Conservation (phyloP, 2,113 vertebrate species). For the Strix aluco region DNA sequence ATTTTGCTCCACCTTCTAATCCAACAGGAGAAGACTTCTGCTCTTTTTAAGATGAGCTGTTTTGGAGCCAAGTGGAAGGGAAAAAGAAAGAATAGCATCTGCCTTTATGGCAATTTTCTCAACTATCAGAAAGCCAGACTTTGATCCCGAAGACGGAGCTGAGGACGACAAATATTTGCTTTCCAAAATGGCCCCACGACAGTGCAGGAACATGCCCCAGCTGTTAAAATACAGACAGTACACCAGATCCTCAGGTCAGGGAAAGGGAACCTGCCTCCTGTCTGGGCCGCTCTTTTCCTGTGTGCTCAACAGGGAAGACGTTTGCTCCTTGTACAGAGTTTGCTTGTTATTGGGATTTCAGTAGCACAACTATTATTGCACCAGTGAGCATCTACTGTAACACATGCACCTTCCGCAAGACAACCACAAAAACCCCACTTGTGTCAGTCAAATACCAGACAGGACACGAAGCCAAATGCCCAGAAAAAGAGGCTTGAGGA, state of each 20-base stretch:
- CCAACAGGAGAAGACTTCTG: background rate
- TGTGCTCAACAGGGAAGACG: background rate
- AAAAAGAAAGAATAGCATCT: background rate
- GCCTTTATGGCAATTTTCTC: background rate
- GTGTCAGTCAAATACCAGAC: background rate
- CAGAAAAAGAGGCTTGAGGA: background rate
- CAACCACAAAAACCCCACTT: background rate
- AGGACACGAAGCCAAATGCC: background rate
- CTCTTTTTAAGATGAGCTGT: background rate
- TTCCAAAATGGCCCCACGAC: background rate
- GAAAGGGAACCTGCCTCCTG: background rate
- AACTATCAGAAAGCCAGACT: background rate
- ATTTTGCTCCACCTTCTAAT: background rate
- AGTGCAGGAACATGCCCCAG: background rate
- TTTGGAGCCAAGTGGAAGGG: background rate
- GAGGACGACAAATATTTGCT: background rate
- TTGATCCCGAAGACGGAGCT: background rate
- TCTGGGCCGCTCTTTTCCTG: background rate
- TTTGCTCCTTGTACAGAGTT: background rate
- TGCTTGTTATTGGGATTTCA: background rate
- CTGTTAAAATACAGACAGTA: background rate
- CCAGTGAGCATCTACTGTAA: background rate
- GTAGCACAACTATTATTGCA: background rate
- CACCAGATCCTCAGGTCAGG: background rate
- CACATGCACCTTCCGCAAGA: background rate